These are phyloP conservation scores for Rachycentron canadum DNA, from an alignment of 2,797 vertebrate species.

Conservation along the genomic window DNA sequence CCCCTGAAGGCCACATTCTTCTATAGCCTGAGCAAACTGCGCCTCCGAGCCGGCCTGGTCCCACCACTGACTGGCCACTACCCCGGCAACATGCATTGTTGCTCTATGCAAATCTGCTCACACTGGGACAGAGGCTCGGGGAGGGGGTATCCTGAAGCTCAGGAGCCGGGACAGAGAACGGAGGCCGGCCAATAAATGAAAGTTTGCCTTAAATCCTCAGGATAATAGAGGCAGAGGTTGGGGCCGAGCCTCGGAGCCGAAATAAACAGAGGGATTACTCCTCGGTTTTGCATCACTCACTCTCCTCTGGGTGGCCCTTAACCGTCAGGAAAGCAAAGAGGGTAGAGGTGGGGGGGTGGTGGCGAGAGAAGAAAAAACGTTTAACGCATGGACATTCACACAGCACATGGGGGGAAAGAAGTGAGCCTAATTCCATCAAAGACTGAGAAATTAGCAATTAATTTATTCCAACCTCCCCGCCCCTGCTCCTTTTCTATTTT, in stretches of 20 bases:
- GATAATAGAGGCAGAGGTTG: slow-evolving; percentile 96
- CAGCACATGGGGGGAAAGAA: slow-evolving; percentile 91
- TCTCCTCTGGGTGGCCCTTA: slow-evolving; percentile 99
- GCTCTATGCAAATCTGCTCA: slow-evolving; percentile 93
- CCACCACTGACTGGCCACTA: slow-evolving; percentile 86
- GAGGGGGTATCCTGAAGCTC: slow-evolving; percentile 84
- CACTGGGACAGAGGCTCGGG: slow-evolving; percentile 84
- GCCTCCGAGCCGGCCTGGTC: slow-evolving; percentile 65
- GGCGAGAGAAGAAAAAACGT: slow-evolving; percentile 82
- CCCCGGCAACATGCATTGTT: slow-evolving; percentile 91
- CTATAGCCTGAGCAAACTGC: slow-evolving; percentile 71
- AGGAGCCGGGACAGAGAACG: slow-evolving; percentile 86
- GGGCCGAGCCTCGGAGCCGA: slow-evolving; percentile 93
- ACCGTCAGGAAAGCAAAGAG: slow-evolving; percentile 88
- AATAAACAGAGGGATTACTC: slow-evolving; percentile 99
- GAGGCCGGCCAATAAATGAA: slow-evolving; percentile 94
- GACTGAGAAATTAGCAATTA: slow-evolving; percentile 97
- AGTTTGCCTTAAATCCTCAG: slow-evolving; percentile 95
- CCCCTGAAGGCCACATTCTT: slow-evolving; percentile 75
- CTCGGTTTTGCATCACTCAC: slow-evolving; percentile 95
- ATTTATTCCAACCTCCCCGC: slow-evolving; percentile 94
- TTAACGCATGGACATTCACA: slow-evolving; percentile 95
- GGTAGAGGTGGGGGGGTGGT: slow-evolving; percentile 18
- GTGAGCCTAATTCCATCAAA: slow-evolving; percentile 99
- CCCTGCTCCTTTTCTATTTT: slow-evolving; percentile 75